These are phyloP conservation scores for Callinectes sapidus DNA, from an alignment of 2,888 invertebrate species.

Conservation along the genomic window DNA sequence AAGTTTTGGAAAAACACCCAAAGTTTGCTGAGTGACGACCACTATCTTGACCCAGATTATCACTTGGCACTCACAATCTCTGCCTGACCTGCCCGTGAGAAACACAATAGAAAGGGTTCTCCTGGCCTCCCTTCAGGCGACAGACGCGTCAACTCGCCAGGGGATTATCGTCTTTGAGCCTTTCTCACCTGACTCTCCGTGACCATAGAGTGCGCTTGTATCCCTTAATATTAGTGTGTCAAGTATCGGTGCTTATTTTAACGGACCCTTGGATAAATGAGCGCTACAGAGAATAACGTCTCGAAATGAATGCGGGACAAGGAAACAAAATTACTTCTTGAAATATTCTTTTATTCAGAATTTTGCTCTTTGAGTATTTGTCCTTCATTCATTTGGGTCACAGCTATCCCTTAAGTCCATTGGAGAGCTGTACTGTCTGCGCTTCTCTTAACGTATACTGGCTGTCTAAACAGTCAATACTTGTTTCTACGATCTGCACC, in stretches of 20 bases:
- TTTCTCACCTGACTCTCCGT: slow-evolving; percentile 1
- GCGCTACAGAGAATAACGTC: neutral
- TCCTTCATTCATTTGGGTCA: neutral
- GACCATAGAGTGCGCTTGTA: neutral
- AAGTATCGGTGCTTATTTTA: neutral
- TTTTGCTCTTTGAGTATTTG: neutral
- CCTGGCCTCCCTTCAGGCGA: neutral
- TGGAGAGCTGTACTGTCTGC: neutral
- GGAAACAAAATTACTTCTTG: neutral
- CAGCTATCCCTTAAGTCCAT: neutral
- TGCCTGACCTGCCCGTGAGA: slow-evolving; percentile 14
- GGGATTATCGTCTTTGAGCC: neutral
- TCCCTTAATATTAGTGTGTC: neutral
- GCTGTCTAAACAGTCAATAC: too few species aligned
- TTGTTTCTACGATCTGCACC: too few species aligned
- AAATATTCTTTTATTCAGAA: neutral
- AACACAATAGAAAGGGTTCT: neutral
- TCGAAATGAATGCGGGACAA: too few species aligned
- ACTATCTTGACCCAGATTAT: neutral
- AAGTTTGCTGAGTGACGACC: neutral
- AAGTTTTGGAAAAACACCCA: neutral
- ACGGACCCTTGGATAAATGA: neutral
- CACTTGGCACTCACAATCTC: neutral
- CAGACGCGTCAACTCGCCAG: neutral
- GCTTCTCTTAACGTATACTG: neutral